Base-by-base conservation (phyloP, 2,888 invertebrate genomes). In the Bursaphelenchus okinawaensis region DNA sequence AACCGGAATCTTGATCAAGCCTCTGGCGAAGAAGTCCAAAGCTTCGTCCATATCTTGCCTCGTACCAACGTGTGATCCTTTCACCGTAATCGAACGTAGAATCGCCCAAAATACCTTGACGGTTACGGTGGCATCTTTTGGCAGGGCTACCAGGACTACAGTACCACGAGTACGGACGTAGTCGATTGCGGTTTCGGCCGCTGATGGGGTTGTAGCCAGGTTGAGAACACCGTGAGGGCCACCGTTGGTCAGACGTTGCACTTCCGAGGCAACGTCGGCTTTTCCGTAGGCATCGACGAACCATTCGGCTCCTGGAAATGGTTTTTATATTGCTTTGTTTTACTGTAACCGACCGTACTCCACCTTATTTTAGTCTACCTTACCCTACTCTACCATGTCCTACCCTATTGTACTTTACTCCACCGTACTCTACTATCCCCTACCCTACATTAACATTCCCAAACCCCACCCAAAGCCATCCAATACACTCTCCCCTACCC, bases 151-250 rank as follows among this genome's bases (percentile, higher is more conserved):
- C 22, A 73, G 66, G 27, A 74, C 70, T 40, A 72, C 62, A 8
- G 71, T 71, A 60, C 74, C 74, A 19, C 66, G 65, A 40, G 68
- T 65, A 57, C 74, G 66, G 27, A 73, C 68, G 57, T 74, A 74
- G 52, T 70, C 66, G 26, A 73, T 58, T 12, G 74, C 66, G 31
- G 71, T 62, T 40, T 71, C 69, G 65, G 73, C 66, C 54, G 73
- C 65, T 40, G 62, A 63, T 50, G 50, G 67, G 54, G 71, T 65
- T 22, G 67, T 68, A 7, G 74, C 74, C 52, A 73, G 62, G 63
- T 68, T 68, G 61, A 74, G 62, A 16, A 74, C 72, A 31, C 73
- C 72, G 51, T 74, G 74, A 40, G 74, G 68, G 61, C 74, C 74
- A 50, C 74, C 74, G 8, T 74, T 62, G 23, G 74, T 73, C 8